Evolutionary conservation across 2,797 vertebrate species (phyloP).

Genomic region (Bucorvus abyssinicus): DNA sequence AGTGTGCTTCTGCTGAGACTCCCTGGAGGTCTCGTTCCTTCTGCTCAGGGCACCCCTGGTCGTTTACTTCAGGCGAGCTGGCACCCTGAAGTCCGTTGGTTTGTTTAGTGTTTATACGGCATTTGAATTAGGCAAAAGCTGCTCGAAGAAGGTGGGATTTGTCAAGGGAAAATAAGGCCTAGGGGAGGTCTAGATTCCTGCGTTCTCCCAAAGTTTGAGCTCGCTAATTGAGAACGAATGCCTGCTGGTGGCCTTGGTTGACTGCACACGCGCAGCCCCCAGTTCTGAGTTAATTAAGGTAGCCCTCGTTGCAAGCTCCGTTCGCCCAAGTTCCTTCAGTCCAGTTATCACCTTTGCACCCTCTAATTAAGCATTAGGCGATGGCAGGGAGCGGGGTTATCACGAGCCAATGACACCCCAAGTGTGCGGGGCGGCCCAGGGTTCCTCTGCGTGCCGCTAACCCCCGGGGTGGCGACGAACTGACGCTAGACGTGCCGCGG

Average conservation of each 20-base stretch:
- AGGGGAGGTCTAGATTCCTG: background rate
- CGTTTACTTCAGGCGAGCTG: background rate
- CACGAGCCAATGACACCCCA: slow-evolving; percentile 76
- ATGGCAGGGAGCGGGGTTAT: slow-evolving; percentile 73
- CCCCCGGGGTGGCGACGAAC: slow-evolving; percentile 72
- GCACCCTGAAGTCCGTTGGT: background rate
- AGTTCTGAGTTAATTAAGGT: slow-evolving; percentile 58
- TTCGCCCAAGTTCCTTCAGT: slow-evolving; percentile 56
- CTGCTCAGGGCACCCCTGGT: background rate
- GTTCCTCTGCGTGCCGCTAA: slow-evolving; percentile 65
- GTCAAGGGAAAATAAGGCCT: background rate
- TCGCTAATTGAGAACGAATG: background rate
- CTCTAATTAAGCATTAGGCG: slow-evolving; percentile 74
- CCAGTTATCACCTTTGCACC: slow-evolving; percentile 66
- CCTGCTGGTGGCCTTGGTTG: background rate
- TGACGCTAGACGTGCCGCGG: slow-evolving; percentile 49
- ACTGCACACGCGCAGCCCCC: background rate
- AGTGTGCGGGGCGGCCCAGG: slow-evolving; percentile 62
- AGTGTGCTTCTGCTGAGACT: background rate
- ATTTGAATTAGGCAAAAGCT: background rate
- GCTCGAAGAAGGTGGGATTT: background rate
- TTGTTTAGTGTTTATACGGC: background rate
- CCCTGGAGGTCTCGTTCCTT: background rate
- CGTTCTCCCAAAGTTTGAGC: slow-evolving; percentile 18
- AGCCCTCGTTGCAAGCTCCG: slow-evolving; percentile 41